These are phyloP conservation scores for Dynastes tityus DNA, from an alignment of 2,888 invertebrate genomes.

Conservation along the genomic window DNA sequence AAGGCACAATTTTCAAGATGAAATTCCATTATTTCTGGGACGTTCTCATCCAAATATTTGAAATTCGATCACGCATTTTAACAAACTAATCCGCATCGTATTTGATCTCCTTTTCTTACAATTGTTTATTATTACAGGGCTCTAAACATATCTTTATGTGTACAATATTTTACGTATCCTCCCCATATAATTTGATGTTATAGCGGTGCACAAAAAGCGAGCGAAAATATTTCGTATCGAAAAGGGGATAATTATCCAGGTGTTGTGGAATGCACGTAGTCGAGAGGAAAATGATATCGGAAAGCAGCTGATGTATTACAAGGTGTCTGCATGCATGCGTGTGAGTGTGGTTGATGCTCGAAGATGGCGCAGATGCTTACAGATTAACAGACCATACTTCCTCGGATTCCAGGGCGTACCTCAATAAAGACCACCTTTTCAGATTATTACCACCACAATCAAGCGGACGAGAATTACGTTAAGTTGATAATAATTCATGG, in stretches of 20 bases:
- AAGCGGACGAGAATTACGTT: not conserved
- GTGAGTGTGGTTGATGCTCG: constrained; percentile 35
- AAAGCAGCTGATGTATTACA: constrained; percentile 38
- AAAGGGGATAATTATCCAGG: constrained; percentile 38
- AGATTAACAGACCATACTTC: constrained; percentile 54
- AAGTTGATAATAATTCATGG: not conserved
- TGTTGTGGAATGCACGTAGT: constrained; percentile 36
- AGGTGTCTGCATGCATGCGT: constrained; percentile 30
- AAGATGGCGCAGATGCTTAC: constrained; percentile 49
- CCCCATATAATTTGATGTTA: constrained; percentile 14
- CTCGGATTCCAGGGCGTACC: constrained; percentile 43
- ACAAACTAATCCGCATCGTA: constrained; percentile 3
- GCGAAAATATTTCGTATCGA: constrained; percentile 37
- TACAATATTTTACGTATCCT: not conserved
- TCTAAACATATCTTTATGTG: not conserved
- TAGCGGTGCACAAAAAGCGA: not conserved
- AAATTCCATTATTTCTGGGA: constrained; percentile 34
- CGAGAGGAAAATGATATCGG: constrained; percentile 42
- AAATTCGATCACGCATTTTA: constrained; percentile 31
- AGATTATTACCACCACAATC: constrained; percentile 27
- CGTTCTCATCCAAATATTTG: constrained; percentile 25
- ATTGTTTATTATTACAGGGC: constrained; percentile 19
- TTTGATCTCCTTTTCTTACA: not conserved
- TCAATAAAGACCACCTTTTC: constrained; percentile 50
- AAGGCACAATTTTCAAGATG: constrained; percentile 2